Conservation (phyloP, 2,888 invertebrate species). For the Erpobdella octoculata region DNA sequence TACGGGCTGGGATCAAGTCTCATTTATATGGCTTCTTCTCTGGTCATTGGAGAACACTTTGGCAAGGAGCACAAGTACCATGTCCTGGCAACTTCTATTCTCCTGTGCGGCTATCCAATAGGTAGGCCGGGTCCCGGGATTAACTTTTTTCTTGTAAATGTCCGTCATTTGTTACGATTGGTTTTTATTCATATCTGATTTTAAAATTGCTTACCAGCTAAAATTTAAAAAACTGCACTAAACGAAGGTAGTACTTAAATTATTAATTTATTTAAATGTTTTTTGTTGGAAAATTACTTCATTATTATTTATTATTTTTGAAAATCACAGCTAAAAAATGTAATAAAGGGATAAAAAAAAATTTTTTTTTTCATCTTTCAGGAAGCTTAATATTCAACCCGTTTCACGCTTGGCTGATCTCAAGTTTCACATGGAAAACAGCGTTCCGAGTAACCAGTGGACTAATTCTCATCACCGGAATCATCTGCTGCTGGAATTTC, state of each 20-base stretch:
- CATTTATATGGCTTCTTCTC: slow-evolving; percentile 42
- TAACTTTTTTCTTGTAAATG: too few relatives aligned
- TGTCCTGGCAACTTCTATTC: slow-evolving; percentile 42
- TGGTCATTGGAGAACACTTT: slow-evolving; percentile 43
- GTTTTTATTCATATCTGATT: too few relatives aligned
- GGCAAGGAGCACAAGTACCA: slow-evolving; percentile 41
- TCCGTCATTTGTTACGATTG: background rate
- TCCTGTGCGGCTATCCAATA: slow-evolving; percentile 42
- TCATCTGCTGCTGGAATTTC: slow-evolving; percentile 41
- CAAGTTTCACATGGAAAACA: slow-evolving; percentile 39
- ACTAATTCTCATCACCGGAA: slow-evolving; percentile 38
- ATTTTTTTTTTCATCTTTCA: slow-evolving; percentile 24
- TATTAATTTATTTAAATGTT: too few relatives aligned
- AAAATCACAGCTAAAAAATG: too few relatives aligned
- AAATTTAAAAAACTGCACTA: too few relatives aligned
- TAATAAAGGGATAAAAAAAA: too few relatives aligned
- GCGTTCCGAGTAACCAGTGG: slow-evolving; percentile 39
- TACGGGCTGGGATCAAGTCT: slow-evolving; percentile 42
- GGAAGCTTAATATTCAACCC: slow-evolving; percentile 42
- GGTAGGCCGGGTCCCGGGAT: slow-evolving; percentile 33
- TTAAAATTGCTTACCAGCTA: too few relatives aligned
- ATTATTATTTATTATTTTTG: too few relatives aligned
- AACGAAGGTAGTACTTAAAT: too few relatives aligned
- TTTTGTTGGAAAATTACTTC: too few relatives aligned
- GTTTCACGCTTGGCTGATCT: slow-evolving; percentile 40